Evolutionary conservation across 2,113 vertebrate species (phyloP), one percentile per base, ranked within the genome.

Genomic region (Morone chrysops): DNA sequence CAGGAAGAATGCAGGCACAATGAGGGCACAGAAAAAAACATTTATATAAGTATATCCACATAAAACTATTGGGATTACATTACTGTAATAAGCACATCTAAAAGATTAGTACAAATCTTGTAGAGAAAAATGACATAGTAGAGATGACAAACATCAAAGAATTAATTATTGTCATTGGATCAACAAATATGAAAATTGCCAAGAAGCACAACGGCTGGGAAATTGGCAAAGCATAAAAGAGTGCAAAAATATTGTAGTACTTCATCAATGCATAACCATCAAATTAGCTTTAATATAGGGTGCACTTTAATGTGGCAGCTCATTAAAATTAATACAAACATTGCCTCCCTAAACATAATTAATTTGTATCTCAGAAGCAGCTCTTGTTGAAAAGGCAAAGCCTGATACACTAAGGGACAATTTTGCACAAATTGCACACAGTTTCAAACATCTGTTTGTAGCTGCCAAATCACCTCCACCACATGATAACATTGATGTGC

Each of bases 281-380:
- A 82, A 84, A 86, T 84, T 72, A 77, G 63, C 36, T 66, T 83
- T 83, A 87, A 80, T 78, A 86, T 75, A 77, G 10, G 56, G 7
- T 69, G 67, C 68, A 77, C 65, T 79, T 87, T 83, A 83, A 86
- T 78, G 70, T 81, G 60, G 83, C 78, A 84, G 61, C 80, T 83
- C 75, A 87, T 93, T 87, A 84, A 90, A 88, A 87, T 81, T n/a
- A 80, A 87, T 75, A 74, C 48, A 84, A 83, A 78, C 68, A 87
- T 40, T 59, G 54, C 41, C 36, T 82, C 73, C 57, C 70, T 31
- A 62, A 87, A 85, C 54, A 83, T 84, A 59, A 92, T 90, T 84
- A 84, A 85, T 88, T 80, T 81, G 45, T 71, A 87, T 89, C n/a
- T 71, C 45, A 84, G 47, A 82, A 60, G 31, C 75, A 80, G 72